phyloP scores from a whole-genome alignment of 2,113 vertebrate genomes.

The Chloropsis cyanopogon region DNA sequence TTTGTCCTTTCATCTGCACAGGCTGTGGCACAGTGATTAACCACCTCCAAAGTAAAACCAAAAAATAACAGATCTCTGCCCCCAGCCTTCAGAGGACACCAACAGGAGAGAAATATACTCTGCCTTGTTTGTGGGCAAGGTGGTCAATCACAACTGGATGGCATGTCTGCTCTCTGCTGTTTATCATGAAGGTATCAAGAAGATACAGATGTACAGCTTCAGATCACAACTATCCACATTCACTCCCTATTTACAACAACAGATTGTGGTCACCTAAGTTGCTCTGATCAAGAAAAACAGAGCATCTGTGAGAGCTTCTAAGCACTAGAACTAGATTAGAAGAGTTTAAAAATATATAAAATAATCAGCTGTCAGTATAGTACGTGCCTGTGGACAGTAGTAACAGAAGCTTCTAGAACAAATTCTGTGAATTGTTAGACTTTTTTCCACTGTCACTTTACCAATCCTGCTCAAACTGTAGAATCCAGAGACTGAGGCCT shows the following conservation, averaged over 20 bases:
- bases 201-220: neutral
- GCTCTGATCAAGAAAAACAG: neutral
- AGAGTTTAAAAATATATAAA: neutral
- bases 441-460: neutral
- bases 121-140: neutral
- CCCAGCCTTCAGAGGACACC: neutral
- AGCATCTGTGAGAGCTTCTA: neutral
- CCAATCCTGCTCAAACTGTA: neutral
- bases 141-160: neutral
- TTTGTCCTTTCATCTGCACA: slow-evolving; percentile 13
- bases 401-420: neutral
- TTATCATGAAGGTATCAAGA: neutral
- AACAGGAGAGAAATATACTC: neutral
- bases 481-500: neutral
- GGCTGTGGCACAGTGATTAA: neutral
- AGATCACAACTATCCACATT: neutral
- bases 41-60: neutral
- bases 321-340: neutral
- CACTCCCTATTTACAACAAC: too few relatives aligned
- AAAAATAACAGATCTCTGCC: neutral
- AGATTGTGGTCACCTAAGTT: fast-evolving
- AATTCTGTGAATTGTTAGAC: neutral
- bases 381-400: neutral
- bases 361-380: neutral
- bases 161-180: neutral